A percentile compares a stretch with the other conserved stretches of the same genome.
Evolutionary conservation across 2,888 invertebrate genomes (phyloP).

Genomic region (Meta bourneti): DNA sequence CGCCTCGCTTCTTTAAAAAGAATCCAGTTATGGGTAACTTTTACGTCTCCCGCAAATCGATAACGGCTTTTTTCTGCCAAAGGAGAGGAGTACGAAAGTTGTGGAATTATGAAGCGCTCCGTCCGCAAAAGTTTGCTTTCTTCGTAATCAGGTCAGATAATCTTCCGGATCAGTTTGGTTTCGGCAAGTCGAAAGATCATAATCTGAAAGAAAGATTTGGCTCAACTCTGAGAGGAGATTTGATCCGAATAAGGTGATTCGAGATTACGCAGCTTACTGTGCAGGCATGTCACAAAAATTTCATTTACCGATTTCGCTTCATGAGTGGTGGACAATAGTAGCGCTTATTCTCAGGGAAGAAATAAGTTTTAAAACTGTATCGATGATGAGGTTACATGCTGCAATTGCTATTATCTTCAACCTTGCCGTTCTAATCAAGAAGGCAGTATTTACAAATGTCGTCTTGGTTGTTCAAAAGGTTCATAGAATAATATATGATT

Average conservation of each 20-base stretch:
- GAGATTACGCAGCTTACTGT: conserved; percentile 34
- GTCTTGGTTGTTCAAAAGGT: no score
- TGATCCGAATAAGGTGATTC: conserved; percentile 43
- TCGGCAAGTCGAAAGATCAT: conserved; percentile 47
- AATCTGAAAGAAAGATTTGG: conserved; percentile 34
- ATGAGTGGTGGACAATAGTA: no score
- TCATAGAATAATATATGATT: no score
- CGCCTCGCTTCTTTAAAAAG: conserved; percentile 17
- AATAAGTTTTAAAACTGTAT: no score
- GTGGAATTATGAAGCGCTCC: conserved; percentile 30
- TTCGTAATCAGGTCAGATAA: conserved; percentile 39
- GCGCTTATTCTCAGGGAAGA: no score
- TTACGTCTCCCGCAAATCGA: conserved; percentile 17
- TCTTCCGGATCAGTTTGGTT: conserved; percentile 33
- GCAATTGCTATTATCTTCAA: no score
- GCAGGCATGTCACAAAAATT: conserved; percentile 18
- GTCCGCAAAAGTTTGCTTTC: conserved; percentile 19
- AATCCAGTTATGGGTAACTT: conserved; percentile 21
- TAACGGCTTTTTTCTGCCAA: not conserved
- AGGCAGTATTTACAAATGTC: no score
- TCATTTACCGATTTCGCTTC: conserved; percentile 13
- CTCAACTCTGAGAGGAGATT: conserved; percentile 3
- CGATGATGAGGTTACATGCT: no score
- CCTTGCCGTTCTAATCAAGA: no score
- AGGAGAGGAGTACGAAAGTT: conserved; percentile 6